Percentiles rank a stretch among this genome's conserved stretches.
Conservation (phyloP, 2,113 vertebrate genomes). For the Oncorhynchus nerka region DNA sequence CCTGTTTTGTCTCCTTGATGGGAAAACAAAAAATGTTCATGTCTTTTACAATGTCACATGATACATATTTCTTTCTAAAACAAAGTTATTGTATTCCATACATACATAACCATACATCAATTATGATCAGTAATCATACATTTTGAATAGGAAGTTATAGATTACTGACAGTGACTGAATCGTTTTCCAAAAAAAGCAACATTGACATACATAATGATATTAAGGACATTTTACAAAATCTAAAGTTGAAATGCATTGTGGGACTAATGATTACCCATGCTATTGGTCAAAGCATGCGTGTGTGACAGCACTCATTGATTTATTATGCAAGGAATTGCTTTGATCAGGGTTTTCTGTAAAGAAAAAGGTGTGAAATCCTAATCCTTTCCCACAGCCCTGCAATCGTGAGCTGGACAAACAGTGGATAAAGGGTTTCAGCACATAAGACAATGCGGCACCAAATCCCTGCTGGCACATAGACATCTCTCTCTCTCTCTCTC, state of each 20-base stretch:
- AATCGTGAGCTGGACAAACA: constrained; percentile 79
- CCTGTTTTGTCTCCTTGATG: constrained; percentile 3
- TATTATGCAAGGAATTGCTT: constrained; percentile 89
- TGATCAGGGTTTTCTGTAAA: constrained; percentile 83
- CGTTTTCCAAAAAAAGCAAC: neutral
- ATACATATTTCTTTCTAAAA: neutral
- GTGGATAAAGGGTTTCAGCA: constrained; percentile 77
- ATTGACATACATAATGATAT: neutral
- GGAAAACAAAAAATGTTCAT: too few relatives aligned
- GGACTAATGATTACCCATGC: constrained; percentile 46
- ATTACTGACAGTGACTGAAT: neutral
- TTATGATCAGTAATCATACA: neutral
- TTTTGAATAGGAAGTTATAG: neutral
- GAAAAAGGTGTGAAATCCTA: constrained; percentile 80
- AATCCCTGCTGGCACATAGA: constrained; percentile 70
- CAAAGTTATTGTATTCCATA: neutral
- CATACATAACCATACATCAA: neutral
- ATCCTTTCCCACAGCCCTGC: constrained; percentile 88
- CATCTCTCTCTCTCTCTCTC: constrained; percentile 13
- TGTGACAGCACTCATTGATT: constrained; percentile 79
- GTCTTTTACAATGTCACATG: too few relatives aligned
- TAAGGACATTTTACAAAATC: constrained; percentile 54
- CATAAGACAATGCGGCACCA: constrained; percentile 55
- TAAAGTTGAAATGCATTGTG: constrained; percentile 36
- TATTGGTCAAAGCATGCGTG: constrained; percentile 46